A percentile compares a stretch with the other conserved stretches of the same genome.
Evolutionary conservation across 2,888 invertebrate species (phyloP).

Genomic region (Margaritifera margaritifera): DNA sequence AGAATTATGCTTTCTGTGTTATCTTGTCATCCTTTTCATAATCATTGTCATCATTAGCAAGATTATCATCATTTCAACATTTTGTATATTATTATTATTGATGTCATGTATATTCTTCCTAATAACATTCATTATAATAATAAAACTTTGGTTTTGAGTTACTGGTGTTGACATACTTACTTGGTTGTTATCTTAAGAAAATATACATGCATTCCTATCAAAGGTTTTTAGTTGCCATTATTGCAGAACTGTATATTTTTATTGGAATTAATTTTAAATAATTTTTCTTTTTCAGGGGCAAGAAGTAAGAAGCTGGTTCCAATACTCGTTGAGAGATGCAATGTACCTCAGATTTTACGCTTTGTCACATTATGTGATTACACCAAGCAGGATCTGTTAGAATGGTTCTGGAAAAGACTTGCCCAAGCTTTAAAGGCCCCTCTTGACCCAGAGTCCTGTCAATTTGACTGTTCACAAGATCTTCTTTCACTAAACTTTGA

Average conservation of each 20-base stretch:
- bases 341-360: constrained; percentile 54
- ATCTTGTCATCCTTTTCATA: too few species aligned
- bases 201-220: too few species aligned
- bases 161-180: too few species aligned
- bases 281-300: constrained; percentile 50
- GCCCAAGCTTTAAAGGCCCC: constrained; percentile 88
- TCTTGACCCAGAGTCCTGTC: constrained; percentile 68
- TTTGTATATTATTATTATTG: too few species aligned
- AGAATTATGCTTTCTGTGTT: too few species aligned
- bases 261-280: neutral
- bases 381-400: constrained; percentile 54
- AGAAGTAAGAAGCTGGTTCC: constrained; percentile 65
- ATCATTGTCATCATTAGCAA: too few species aligned
- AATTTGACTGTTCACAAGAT: neutral
- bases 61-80: too few species aligned
- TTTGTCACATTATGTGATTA: constrained; percentile 61
- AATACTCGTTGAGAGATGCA: constrained; percentile 51
- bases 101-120: too few species aligned
- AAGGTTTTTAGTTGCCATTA: too few species aligned
- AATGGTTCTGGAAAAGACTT: constrained; percentile 83
- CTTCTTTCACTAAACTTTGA: constrained; percentile 19
- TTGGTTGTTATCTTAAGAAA: too few species aligned
- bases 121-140: too few species aligned
- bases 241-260: neutral
- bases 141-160: too few species aligned